Conservation (phyloP, 53 echinoderm and acorn worm species). For the Henricia sp. region DNA sequence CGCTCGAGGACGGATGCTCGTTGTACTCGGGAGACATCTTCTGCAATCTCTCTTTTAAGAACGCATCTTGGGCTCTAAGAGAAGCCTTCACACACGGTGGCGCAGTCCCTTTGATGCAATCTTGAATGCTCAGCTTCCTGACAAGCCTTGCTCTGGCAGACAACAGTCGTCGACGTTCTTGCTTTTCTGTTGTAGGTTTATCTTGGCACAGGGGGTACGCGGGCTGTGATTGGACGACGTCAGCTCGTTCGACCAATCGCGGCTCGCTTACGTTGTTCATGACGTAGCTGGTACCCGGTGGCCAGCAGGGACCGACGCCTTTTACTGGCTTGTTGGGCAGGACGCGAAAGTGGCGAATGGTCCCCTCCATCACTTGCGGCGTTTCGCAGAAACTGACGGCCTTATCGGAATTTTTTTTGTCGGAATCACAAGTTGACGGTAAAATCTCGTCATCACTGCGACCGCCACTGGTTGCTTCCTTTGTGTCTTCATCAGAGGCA, state of each 20-base stretch:
- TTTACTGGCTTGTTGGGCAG: conserved; percentile 40
- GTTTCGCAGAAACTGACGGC: conserved; percentile 50
- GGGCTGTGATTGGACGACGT: conserved; percentile 66
- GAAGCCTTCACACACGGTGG: background rate
- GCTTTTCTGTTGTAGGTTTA: conserved; percentile 22
- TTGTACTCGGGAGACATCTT: background rate
- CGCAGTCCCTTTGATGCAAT: background rate
- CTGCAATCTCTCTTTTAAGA: conserved; percentile 34
- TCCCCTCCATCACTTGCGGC: conserved; percentile 58
- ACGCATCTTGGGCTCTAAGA: conserved; percentile 16
- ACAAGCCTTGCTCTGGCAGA: conserved; percentile 25
- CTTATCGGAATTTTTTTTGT: conserved; percentile 21
- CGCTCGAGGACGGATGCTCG: background rate
- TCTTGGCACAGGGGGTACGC: conserved; percentile 46
- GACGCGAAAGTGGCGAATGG: conserved; percentile 39
- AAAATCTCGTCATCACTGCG: background rate
- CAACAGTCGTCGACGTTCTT: conserved; percentile 13
- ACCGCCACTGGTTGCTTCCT: conserved; percentile 19
- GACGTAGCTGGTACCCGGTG: conserved; percentile 83
- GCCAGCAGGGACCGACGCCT: conserved; percentile 95
- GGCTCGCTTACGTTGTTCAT: conserved; percentile 83
- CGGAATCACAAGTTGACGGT: background rate
- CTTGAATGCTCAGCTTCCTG: background rate
- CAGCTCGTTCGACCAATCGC: conserved; percentile 81
- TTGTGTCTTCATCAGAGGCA: background rate